phyloP scores from a whole-genome alignment of 2,113 vertebrate genomes.

The Hippotragus niger region DNA sequence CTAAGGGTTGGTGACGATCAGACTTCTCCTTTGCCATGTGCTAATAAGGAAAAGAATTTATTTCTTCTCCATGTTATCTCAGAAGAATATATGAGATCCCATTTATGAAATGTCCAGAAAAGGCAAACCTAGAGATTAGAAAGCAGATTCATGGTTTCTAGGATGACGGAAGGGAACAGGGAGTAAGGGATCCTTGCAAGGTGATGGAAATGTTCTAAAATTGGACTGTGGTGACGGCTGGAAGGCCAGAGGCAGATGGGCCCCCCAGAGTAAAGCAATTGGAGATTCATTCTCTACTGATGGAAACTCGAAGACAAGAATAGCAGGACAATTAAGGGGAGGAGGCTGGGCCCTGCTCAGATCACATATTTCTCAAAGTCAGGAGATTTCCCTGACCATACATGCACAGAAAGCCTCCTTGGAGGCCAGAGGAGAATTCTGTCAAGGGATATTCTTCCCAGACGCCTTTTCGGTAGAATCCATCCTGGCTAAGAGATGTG shows the following conservation, averaged over 20 bases:
- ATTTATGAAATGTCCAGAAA: not conserved
- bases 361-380: not conserved
- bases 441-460: not conserved
- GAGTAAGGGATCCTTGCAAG: not conserved
- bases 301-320: not conserved
- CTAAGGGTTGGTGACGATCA: not conserved
- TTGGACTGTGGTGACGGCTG: not conserved
- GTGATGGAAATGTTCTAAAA: not conserved
- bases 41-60: not conserved
- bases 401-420: not conserved
- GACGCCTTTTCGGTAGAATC: not conserved
- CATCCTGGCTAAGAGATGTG: not conserved
- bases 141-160: not conserved
- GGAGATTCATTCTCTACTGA: not conserved
- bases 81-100: not conserved
- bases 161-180: not conserved
- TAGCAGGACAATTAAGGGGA: not conserved
- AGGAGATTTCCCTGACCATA: not conserved
- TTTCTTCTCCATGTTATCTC: not conserved
- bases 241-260: not conserved
- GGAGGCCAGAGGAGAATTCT: not conserved
- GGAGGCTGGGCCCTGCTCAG: not conserved
- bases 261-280: not conserved
- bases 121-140: not conserved
- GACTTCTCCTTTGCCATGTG: not conserved